Base-by-base conservation (phyloP, 2,888 invertebrate species). In the Drosophila leonis region DNA sequence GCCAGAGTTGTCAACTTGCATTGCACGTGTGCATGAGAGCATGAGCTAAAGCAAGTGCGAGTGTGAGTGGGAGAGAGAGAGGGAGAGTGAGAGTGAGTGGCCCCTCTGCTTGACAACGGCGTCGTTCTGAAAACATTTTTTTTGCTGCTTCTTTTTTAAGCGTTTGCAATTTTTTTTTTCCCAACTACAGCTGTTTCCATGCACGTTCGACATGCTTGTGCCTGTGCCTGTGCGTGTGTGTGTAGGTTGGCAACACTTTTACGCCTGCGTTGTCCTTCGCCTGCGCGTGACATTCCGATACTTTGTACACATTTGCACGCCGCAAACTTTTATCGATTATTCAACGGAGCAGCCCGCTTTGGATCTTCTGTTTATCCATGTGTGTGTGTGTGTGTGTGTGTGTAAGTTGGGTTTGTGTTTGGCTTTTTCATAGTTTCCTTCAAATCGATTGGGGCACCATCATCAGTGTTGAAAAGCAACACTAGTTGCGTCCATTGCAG, bases 211-310 rank as follows among this genome's bases (percentile, higher is more conserved):
- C 20, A 24, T 60, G 48, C n/a, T n/a, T 12, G 2, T 35, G 5
- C 33, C 2, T 31, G 12, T 18, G n/a, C 9, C 5, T 54, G 33
- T 15, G 20, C 60, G 54, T 33, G 4, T 49, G 54, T 37, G 41
- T 41, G 64, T 69, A 42, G 63, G 76, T 44, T 84, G 74, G 77
- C 81, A 74, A 75, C 74, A 82, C 79, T 81, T 83, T 78, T 68
- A 76, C 82, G 82, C 72, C 71, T 75, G 79, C 72, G 83, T 77
- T 85, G 78, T 85, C 78, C 80, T 83, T 83, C 78, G 82, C 65
- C 77, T 84, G 83, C 83, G 83, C 80, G 78, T 84, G 80, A 80
- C 86, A 86, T 84, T 84, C 79, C 84, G 86, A 83, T 83, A 82
- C 83, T 52, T 70, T 70, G 72, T 76, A 78, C 72, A 75, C 71